phyloP scores from a whole-genome alignment of 2,797 vertebrate species.

The Antrozous pallidus region DNA sequence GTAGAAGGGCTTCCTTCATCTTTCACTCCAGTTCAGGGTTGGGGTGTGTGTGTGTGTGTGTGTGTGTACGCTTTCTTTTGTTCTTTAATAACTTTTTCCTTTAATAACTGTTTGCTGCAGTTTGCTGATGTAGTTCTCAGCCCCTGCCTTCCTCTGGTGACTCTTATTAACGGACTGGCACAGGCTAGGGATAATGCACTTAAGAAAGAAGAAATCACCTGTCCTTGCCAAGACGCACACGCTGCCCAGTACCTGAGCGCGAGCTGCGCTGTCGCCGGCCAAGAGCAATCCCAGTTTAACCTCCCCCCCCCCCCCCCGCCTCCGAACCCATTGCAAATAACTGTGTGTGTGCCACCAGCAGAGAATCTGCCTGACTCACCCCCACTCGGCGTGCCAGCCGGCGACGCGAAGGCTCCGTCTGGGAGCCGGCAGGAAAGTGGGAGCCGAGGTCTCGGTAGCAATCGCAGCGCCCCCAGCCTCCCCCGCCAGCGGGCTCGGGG shows the following conservation, averaged over 20 bases:
- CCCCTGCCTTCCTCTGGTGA: neutral
- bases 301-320: neutral
- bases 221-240: constrained; percentile 54
- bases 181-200: constrained; percentile 55
- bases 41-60: neutral
- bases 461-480: neutral
- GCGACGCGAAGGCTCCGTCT: neutral
- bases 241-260: constrained; percentile 64
- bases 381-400: constrained; percentile 44
- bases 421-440: neutral
- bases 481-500: neutral
- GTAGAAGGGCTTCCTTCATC: neutral
- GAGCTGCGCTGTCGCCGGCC: constrained; percentile 30
- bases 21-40: neutral
- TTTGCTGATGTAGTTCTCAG: neutral
- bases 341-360: constrained; percentile 21
- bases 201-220: constrained; percentile 57
- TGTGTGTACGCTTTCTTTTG: neutral
- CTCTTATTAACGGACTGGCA: constrained; percentile 56
- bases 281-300: constrained; percentile 54
- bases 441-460: neutral
- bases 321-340: neutral
- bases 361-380: constrained; percentile 66
- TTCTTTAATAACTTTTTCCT: constrained; percentile 35
- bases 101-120: neutral